Evolutionary conservation across 2,888 invertebrate species (phyloP), one percentile per base, ranked within the genome.

Genomic region (Hydrotaea cyrtoneurina): DNA sequence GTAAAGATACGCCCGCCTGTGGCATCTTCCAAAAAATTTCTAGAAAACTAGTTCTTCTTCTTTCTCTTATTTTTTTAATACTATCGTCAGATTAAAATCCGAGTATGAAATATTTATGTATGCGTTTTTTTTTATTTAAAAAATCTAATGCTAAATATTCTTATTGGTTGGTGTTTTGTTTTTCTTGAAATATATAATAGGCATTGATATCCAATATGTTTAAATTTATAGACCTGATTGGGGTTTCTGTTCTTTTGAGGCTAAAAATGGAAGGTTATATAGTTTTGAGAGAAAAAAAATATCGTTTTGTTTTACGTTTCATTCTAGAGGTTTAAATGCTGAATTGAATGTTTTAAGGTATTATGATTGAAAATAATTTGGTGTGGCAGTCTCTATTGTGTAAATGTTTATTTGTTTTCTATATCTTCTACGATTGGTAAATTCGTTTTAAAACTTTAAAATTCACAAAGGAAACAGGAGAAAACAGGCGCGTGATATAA

Each of bases 31-130:
- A 88, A 88, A 89, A n/a, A 88, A 88, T 88, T 87, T 87, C 87
- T 88, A 88, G 88, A 89, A 89, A 89, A 89, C 88, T 89, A 89
- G 86, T 86, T 76, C 81, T 83, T 75, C 64, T 55, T 46, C 43
- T 66, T n/a, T n/a, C n/a, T 71, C 62, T 69, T 80, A 17, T 8
- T 82, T 77, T 85, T 80, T 85, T 86, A 66, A 78, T 83, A 78
- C 69, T 83, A 78, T 72, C 55, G n/a, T 71, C 19, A 21, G 57
- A 57, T 80, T 66, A 78, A 82, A 78, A 81, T 81, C 64, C 57
- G 83, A 81, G 46, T 82, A 79, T 23, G 74, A 78, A 82, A 69
- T 73, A 1, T 78, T 31, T 46, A 31, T 72, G 53, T 59, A 64
- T 84, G 66, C 64, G 71, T 80, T 55, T 74, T 59, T 76, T 78